These are phyloP conservation scores for Craniophora ligustri DNA, from an alignment of 2,888 invertebrate species.

Conservation along the genomic window DNA sequence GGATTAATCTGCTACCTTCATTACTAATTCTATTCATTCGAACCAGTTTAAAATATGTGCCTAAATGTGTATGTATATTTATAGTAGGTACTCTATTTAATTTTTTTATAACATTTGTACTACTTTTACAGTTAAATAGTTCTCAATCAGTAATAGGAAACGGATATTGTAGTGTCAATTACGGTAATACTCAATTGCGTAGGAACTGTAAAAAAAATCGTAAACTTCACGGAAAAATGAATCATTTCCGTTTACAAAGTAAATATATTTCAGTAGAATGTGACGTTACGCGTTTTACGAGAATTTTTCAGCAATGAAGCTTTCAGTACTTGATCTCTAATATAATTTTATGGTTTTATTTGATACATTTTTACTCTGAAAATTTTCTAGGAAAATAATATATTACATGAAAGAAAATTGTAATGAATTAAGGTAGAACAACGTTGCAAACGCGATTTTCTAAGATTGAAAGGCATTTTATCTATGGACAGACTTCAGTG, in stretches of 20 bases:
- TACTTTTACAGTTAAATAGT: slow-evolving; percentile 5
- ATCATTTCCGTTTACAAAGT: slow-evolving; percentile 62
- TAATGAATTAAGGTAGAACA: slow-evolving; percentile 1
- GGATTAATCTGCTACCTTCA: no score
- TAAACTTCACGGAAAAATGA: slow-evolving; percentile 62
- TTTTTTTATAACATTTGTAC: no score
- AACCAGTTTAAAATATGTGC: no score
- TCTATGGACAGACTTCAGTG: no score
- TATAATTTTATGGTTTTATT: slow-evolving; percentile 44
- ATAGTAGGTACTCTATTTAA: no score
- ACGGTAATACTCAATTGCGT: slow-evolving; percentile 42
- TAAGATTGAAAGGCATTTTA: no score
- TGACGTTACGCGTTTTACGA: slow-evolving; percentile 30
- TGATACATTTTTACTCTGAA: slow-evolving; percentile 34
- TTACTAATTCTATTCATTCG: no score
- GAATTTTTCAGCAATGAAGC: slow-evolving; percentile 32
- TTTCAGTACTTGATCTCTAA: slow-evolving; percentile 36
- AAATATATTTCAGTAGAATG: slow-evolving; percentile 40
- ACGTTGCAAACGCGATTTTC: neutral
- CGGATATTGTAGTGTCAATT: slow-evolving; percentile 42
- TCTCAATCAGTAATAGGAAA: slow-evolving; percentile 10
- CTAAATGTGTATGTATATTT: no score
- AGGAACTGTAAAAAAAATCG: slow-evolving; percentile 55
- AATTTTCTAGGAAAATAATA: slow-evolving; percentile 3
- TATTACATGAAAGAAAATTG: slow-evolving; percentile 5